These are phyloP conservation scores for Leucophenga varia DNA, from an alignment of 1,140 invertebrate genomes.

Conservation along the genomic window DNA sequence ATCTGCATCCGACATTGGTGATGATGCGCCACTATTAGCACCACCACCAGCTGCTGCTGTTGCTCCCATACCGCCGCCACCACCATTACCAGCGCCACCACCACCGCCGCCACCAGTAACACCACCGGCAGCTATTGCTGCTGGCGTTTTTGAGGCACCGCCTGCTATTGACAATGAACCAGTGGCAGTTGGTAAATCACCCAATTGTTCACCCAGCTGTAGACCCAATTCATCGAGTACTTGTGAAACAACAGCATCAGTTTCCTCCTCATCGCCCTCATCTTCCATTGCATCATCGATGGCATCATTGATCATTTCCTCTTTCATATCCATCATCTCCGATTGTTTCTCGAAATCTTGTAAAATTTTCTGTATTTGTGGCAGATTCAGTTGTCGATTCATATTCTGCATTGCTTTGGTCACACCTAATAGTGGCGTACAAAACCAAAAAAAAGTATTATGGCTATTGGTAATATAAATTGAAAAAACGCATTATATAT, in stretches of 20 bases:
- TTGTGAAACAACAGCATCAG: constrained; percentile 87
- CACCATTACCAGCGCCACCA: constrained; percentile 60
- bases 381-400: constrained; percentile 97
- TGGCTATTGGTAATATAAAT: neutral
- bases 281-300: constrained; percentile 99
- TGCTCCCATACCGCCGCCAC: constrained; percentile 57
- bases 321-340: constrained; percentile 99
- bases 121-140: constrained; percentile 60
- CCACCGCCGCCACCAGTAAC: constrained; percentile 58
- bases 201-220: constrained; percentile 86
- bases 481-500: no score
- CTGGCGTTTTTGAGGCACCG: constrained; percentile 55
- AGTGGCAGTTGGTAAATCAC: constrained; percentile 71
- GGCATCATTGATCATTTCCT: constrained; percentile 99
- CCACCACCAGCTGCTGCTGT: constrained; percentile 58
- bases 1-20: constrained; percentile 80
- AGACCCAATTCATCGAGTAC: constrained; percentile 96
- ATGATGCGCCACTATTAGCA: constrained; percentile 59
- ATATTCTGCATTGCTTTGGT: constrained; percentile 98
- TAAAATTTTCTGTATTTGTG: constrained; percentile 98
- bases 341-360: constrained; percentile 99
- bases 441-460: constrained; percentile 6
- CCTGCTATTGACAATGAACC: constrained; percentile 49
- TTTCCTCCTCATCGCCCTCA: constrained; percentile 98
- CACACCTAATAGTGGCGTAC: constrained; percentile 63